Conservation (phyloP, 2,888 invertebrate species). For the Amphimallon solstitiale region DNA sequence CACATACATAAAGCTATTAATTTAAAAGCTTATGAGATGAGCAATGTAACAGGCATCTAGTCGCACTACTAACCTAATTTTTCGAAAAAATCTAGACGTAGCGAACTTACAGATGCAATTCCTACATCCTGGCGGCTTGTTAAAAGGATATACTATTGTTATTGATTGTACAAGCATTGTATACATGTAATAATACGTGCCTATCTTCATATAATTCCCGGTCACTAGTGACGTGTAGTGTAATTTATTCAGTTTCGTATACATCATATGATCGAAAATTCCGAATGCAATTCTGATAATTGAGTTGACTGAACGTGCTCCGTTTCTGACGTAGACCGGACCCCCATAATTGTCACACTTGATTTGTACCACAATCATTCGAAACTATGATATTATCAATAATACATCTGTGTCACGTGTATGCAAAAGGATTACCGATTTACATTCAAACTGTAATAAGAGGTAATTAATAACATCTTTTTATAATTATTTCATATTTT, state of each 20-base stretch:
- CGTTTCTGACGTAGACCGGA: conserved; percentile 7
- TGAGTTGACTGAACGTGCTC: neutral
- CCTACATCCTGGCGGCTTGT: too few species aligned
- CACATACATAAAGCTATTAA: too few species aligned
- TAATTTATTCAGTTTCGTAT: neutral
- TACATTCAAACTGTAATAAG: neutral
- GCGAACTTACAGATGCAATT: too few species aligned
- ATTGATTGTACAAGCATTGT: too few species aligned
- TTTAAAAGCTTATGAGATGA: too few species aligned
- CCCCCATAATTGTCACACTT: conserved; percentile 13
- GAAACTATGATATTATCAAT: conserved; percentile 14
- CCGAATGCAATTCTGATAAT: conserved; percentile 4
- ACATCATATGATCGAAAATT: conserved; percentile 8
- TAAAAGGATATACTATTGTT: too few species aligned
- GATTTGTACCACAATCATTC: neutral
- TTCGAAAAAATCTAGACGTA: too few species aligned
- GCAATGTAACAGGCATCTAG: too few species aligned
- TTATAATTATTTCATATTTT: neutral
- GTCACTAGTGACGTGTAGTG: too few species aligned
- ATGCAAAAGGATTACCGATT: neutral
- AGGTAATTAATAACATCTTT: conserved; percentile 1
- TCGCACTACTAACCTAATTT: too few species aligned
- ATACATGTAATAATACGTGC: too few species aligned
- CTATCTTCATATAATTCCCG: too few species aligned
- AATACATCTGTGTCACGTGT: neutral